Conservation (phyloP, 2,888 invertebrate species). For the Rhyacophila evoluta region DNA sequence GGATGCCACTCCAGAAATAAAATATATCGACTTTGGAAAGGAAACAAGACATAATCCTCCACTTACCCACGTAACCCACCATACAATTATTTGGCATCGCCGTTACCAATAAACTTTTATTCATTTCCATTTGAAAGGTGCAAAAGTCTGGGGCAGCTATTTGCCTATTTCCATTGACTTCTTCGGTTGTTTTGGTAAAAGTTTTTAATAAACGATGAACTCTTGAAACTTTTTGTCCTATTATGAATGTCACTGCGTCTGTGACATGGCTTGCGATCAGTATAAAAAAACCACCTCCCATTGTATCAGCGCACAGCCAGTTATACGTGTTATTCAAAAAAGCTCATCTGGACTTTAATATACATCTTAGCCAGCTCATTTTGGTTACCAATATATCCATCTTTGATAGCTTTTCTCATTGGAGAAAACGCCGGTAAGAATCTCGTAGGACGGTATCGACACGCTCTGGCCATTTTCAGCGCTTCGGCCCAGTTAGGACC, state of each 20-base stretch:
- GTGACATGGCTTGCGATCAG: slow-evolving; percentile 95
- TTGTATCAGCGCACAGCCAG: slow-evolving; percentile 95
- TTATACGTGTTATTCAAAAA: slow-evolving; percentile 84
- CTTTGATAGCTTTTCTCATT: slow-evolving; percentile 86
- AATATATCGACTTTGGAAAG: too few relatives aligned
- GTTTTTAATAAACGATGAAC: slow-evolving; percentile 94
- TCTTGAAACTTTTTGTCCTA: slow-evolving; percentile 83
- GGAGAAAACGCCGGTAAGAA: slow-evolving; percentile 92
- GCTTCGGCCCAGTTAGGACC: slow-evolving; percentile 91
- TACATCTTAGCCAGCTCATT: slow-evolving; percentile 86
- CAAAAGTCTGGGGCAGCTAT: slow-evolving; percentile 97
- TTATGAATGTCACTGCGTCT: slow-evolving; percentile 88
- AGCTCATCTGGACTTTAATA: slow-evolving; percentile 87
- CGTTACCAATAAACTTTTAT: slow-evolving; percentile 84
- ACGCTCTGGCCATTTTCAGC: slow-evolving; percentile 94
- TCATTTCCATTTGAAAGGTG: slow-evolving; percentile 93
- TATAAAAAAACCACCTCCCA: slow-evolving; percentile 96
- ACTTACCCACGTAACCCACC: too few relatives aligned
- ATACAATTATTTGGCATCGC: slow-evolving; percentile 88
- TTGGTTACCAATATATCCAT: slow-evolving; percentile 85
- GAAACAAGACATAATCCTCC: too few relatives aligned
- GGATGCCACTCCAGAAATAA: too few relatives aligned
- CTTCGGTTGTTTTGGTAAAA: slow-evolving; percentile 87
- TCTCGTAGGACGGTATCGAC: slow-evolving; percentile 94
- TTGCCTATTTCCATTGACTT: slow-evolving; percentile 90